Evolutionary conservation across 2,113 vertebrate genomes (phyloP).

Genomic region (Accipiter virgatus): DNA sequence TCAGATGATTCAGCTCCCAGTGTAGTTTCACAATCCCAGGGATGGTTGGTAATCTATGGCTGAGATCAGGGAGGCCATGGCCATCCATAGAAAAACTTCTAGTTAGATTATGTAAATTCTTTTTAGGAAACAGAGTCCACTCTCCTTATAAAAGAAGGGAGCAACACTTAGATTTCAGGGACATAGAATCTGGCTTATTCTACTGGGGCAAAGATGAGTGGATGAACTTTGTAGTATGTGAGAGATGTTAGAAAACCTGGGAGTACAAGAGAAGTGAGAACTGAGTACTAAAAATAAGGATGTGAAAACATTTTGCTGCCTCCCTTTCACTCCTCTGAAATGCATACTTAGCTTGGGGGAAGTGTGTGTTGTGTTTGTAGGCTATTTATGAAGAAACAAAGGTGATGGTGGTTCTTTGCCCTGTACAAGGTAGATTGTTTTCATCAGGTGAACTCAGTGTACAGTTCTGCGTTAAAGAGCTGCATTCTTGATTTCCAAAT

Average conservation of each 20-base stretch:
- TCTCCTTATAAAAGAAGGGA: background rate
- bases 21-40: background rate
- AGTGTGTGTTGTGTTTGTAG: background rate
- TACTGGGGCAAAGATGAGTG: background rate
- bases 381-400: background rate
- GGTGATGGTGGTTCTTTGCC: background rate
- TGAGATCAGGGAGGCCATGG: background rate
- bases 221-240: background rate
- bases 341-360: background rate
- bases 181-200: background rate
- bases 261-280: background rate
- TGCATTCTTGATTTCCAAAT: background rate
- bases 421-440: background rate
- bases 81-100: background rate
- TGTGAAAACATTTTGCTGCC: background rate
- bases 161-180: background rate
- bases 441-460: background rate
- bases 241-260: background rate
- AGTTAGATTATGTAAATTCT: background rate
- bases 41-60: background rate
- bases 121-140: background rate
- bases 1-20: background rate
- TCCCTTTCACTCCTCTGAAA: background rate
- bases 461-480: background rate
- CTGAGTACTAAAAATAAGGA: background rate